These are phyloP conservation scores for Thamnophis elegans DNA, from an alignment of 2,797 vertebrate genomes.

Conservation along the genomic window DNA sequence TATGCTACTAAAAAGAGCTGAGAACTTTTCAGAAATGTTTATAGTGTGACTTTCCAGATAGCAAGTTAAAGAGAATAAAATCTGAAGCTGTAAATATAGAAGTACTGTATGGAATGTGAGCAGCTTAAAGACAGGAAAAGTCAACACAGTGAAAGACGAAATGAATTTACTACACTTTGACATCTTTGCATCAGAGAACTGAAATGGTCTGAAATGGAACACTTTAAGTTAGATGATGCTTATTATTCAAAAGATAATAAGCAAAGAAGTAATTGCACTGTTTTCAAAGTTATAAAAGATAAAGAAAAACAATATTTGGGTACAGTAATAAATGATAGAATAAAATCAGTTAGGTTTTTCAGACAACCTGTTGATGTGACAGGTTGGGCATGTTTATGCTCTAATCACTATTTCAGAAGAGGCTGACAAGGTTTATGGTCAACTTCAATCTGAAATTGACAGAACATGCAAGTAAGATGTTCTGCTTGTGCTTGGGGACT, in stretches of 20 bases:
- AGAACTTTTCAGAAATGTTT: neutral
- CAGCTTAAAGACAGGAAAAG: neutral
- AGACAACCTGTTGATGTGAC: neutral
- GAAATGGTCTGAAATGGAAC: neutral
- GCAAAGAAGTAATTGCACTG: neutral
- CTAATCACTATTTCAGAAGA: neutral
- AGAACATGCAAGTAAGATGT: neutral
- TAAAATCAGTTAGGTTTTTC: neutral
- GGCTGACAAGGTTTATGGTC: neutral
- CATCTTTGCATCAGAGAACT: neutral
- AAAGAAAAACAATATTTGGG: neutral
- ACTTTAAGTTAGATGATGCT: neutral
- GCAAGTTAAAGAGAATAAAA: neutral
- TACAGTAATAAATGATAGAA: neutral
- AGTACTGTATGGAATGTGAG: neutral
- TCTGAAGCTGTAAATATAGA: neutral
- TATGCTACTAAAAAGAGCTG: neutral
- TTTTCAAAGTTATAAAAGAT: neutral
- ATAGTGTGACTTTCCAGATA: neutral
- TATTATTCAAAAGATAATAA: neutral
- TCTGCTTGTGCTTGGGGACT: neutral
- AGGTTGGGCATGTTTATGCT: neutral
- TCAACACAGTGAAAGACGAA: neutral
- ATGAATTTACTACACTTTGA: neutral
- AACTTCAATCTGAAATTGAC: neutral